Percentiles rank a stretch among this genome's conserved stretches.
phyloP scores from a whole-genome alignment of 2,797 vertebrate genomes.

The Scarus forsteni region DNA sequence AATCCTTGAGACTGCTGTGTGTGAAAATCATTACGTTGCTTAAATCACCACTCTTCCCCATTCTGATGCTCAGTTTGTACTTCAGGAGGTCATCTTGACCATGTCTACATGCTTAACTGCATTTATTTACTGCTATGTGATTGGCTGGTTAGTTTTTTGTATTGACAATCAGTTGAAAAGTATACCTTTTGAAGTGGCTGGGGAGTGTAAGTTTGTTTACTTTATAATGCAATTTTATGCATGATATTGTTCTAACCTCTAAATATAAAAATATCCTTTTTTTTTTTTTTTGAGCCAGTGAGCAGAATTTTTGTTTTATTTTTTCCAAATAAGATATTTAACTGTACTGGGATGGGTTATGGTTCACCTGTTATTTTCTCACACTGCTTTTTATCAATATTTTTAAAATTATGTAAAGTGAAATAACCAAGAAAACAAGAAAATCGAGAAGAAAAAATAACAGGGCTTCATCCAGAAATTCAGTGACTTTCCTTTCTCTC shows the following conservation, averaged over 20 bases:
- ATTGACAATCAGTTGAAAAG: too few relatives aligned
- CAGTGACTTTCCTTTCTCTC: background rate
- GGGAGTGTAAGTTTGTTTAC: too few relatives aligned
- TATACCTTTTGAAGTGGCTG: too few relatives aligned
- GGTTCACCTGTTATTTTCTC: background rate
- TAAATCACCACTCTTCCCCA: too few relatives aligned
- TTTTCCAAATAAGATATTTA: background rate
- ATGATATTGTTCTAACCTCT: background rate
- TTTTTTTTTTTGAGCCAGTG: background rate
- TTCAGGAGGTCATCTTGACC: too few relatives aligned
- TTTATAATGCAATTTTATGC: too few relatives aligned
- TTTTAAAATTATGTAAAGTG: background rate
- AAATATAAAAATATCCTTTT: background rate
- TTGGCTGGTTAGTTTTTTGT: too few relatives aligned
- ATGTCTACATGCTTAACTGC: too few relatives aligned
- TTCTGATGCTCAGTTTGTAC: too few relatives aligned
- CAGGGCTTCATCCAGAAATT: background rate
- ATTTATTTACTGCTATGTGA: too few relatives aligned
- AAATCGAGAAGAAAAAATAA: background rate
- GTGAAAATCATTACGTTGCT: too few relatives aligned
- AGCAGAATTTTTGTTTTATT: background rate
- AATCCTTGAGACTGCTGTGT: too few relatives aligned
- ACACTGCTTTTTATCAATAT: background rate
- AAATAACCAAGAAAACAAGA: background rate
- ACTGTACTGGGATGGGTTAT: background rate